phyloP scores from a whole-genome alignment of 2,113 vertebrate genomes.

The Marmota flaviventris region DNA sequence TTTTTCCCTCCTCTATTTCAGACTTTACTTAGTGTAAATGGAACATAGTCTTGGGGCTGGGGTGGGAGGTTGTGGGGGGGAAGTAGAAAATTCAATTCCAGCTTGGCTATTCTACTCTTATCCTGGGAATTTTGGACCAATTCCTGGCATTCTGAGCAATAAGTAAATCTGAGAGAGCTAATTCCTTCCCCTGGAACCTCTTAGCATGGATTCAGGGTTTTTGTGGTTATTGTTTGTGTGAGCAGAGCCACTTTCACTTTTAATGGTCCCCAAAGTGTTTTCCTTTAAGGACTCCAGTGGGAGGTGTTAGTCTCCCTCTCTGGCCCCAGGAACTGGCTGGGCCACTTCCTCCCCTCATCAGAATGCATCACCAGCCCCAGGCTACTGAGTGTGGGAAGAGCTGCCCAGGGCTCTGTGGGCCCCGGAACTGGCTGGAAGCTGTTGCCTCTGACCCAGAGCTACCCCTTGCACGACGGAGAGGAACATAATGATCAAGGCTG shows the following conservation, averaged over 20 bases:
- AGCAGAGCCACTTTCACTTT: constrained; percentile 45
- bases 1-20: neutral
- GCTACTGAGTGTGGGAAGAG: constrained; percentile 25
- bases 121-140: neutral
- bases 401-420: neutral
- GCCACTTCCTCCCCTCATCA: neutral
- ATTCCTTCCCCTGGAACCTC: neutral
- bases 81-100: neutral
- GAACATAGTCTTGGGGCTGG: neutral
- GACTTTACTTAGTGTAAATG: neutral
- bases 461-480: neutral
- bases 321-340: neutral
- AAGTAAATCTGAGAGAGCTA: neutral
- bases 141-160: constrained; percentile 6
- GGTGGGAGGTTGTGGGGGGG: too few relatives aligned
- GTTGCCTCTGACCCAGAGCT: neutral
- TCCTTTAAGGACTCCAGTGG: fast-evolving
- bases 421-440: neutral
- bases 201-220: neutral
- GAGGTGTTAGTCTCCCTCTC: too few relatives aligned
- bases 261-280: neutral
- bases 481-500: constrained; percentile 50
- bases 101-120: neutral
- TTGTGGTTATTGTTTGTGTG: neutral
- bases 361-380: neutral